phyloP scores from a whole-genome alignment of 2,113 vertebrate genomes.

The Gorilla gorilla region DNA sequence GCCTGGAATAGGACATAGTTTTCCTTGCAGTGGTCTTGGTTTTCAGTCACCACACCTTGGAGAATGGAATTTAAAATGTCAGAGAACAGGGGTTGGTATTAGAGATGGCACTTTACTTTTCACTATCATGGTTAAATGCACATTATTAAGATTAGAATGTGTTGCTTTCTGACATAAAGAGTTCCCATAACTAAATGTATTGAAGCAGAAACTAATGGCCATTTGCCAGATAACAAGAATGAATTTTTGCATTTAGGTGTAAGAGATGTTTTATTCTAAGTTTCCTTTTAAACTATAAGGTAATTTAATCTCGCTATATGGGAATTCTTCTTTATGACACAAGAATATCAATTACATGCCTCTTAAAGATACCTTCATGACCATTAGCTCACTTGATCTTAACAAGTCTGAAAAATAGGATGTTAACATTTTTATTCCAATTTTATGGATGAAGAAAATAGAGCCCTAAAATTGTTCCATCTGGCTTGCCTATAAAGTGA shows the following conservation, averaged over 20 bases:
- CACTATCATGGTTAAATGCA: background rate
- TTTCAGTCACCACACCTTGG: too few relatives aligned
- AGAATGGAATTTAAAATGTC: too few relatives aligned
- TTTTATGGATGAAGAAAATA: background rate
- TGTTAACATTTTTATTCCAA: constrained; percentile 14
- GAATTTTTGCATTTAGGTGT: background rate
- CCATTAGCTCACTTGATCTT: background rate
- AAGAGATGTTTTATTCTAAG: background rate
- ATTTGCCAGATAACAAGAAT: constrained; percentile 13
- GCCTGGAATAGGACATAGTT: too few relatives aligned
- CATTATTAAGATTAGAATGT: background rate
- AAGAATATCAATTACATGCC: background rate
- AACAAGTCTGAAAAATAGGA: background rate
- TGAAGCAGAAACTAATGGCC: background rate
- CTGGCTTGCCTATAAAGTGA: background rate
- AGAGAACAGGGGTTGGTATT: background rate
- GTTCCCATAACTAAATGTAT: background rate
- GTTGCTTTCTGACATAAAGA: background rate
- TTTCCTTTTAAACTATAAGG: background rate
- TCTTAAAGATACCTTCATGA: background rate
- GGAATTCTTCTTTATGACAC: background rate
- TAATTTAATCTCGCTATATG: background rate
- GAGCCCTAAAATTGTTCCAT: background rate
- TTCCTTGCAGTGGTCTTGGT: too few relatives aligned
- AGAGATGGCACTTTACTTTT: background rate